Conservation (phyloP, 2,113 vertebrate genomes). For the Cepphus grylle region DNA sequence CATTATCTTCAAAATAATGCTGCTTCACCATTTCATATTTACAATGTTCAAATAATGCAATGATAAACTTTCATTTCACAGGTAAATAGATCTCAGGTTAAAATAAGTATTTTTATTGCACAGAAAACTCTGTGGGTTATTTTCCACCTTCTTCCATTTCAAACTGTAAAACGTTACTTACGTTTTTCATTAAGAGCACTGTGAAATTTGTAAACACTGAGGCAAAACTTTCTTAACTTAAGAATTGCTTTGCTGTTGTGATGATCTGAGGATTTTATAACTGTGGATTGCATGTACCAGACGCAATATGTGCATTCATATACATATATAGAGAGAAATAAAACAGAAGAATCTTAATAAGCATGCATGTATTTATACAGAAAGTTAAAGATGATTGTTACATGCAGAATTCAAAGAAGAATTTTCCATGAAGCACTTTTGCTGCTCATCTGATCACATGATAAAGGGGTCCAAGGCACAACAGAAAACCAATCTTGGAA, state of each 20-base stretch:
- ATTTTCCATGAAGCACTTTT: background rate
- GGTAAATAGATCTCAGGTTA: background rate
- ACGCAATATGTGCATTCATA: background rate
- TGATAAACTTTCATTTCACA: background rate
- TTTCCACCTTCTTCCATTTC: background rate
- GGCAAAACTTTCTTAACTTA: background rate
- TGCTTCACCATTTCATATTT: background rate
- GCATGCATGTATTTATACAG: background rate
- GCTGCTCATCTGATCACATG: background rate
- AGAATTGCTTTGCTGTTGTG: background rate
- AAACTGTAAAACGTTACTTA: background rate
- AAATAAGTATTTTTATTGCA: background rate
- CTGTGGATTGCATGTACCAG: background rate
- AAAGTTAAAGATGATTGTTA: background rate
- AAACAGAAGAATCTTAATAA: background rate
- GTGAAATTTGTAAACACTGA: background rate
- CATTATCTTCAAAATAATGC: background rate
- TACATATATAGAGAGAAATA: fast-evolving
- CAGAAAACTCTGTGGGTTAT: background rate
- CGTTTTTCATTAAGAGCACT: background rate
- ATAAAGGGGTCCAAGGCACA: background rate
- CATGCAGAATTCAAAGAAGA: background rate
- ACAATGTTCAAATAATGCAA: background rate
- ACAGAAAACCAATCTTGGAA: background rate
- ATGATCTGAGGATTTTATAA: background rate